phyloP scores from a whole-genome alignment of 2,797 vertebrate species.

The Onychomys arenicola region DNA sequence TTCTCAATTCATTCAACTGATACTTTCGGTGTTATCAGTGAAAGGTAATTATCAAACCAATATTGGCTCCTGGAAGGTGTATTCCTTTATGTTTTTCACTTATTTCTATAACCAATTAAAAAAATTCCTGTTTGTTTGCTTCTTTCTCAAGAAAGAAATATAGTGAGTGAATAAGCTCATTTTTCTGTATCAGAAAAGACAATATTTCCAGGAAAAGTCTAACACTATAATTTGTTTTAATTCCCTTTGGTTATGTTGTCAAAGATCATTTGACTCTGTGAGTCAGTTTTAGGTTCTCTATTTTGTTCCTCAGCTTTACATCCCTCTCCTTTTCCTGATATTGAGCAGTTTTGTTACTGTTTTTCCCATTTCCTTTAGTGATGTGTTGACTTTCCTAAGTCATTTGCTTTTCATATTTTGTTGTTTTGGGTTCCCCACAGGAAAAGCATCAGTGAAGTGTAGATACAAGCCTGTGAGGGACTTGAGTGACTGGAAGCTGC shows the following conservation, averaged over 20 bases:
- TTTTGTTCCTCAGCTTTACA: not conserved
- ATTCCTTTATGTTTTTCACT: not conserved
- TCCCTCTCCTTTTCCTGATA: not conserved
- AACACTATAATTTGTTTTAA: not conserved
- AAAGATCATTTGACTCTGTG: not conserved
- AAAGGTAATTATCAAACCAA: not conserved
- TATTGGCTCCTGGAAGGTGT: not conserved
- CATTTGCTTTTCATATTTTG: not conserved
- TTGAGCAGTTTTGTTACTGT: not conserved
- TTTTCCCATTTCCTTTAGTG: not conserved
- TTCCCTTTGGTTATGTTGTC: not conserved
- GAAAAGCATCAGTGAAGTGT: not conserved
- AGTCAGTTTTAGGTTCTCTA: not conserved
- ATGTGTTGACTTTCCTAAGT: not conserved
- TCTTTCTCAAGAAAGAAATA: not conserved
- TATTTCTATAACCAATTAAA: not conserved
- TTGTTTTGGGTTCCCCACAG: not conserved
- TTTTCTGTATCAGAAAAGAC: not conserved
- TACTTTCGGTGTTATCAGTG: not conserved
- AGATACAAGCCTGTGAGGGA: not conserved
- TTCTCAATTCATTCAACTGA: not conserved
- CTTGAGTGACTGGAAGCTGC: not conserved
- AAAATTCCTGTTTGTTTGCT: not conserved
- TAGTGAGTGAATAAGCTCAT: not conserved
- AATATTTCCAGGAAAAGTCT: not conserved